Evolutionary conservation across 2,888 invertebrate genomes (phyloP).

Genomic region (Dicyrtoma fusca): DNA sequence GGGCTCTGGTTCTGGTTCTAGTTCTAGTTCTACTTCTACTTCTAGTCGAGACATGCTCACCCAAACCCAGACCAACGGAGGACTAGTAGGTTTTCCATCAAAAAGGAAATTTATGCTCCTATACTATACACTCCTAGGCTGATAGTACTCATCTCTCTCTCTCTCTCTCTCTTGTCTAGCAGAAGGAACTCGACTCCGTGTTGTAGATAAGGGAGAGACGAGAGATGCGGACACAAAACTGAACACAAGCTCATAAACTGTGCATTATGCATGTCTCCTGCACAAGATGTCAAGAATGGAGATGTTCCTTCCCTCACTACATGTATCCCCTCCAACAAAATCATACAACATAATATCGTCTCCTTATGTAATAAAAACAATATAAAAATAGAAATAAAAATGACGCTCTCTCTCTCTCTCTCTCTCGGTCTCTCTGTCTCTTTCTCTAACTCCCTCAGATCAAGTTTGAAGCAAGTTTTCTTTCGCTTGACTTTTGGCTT

Average conservation of each 20-base stretch:
- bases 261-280: conserved; percentile 21
- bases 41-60: too few relatives aligned
- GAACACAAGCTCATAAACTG: conserved; percentile 32
- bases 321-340: conserved; percentile 2
- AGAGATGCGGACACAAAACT: conserved; percentile 21
- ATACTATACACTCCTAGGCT: too few relatives aligned
- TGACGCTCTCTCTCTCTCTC: too few relatives aligned
- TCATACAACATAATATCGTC: neutral
- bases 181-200: neutral
- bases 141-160: neutral
- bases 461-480: too few relatives aligned
- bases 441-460: too few relatives aligned
- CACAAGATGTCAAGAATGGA: conserved; percentile 25
- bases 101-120: too few relatives aligned
- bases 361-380: neutral
- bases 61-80: too few relatives aligned
- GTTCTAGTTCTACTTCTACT: too few relatives aligned
- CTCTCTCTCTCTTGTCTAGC: neutral
- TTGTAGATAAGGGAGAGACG: conserved; percentile 13
- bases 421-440: too few relatives aligned
- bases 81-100: too few relatives aligned
- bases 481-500: too few relatives aligned
- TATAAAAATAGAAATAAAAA: neutral
- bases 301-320: conserved; percentile 12
- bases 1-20: too few relatives aligned